Evolutionary conservation across 2,113 vertebrate genomes (phyloP), one percentile per base, ranked within the genome.

Genomic region (Chaetodon auriga): DNA sequence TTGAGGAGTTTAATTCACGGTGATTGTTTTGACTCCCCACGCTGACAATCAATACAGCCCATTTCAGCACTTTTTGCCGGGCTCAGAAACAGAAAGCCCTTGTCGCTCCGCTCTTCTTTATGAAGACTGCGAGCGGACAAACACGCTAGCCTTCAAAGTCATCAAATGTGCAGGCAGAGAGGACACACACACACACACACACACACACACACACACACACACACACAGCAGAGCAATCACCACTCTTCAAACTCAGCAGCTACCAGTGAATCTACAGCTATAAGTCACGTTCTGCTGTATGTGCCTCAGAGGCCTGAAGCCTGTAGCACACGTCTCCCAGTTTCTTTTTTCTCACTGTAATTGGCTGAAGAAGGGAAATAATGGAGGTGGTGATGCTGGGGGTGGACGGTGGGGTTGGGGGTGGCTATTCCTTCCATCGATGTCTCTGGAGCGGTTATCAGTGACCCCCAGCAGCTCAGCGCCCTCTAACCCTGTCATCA

Each of bases 1-100:
- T 93, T 93, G 91, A 91, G 84, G 83, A 91, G 88, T 94, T 93
- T 93, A 93, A 94, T 92, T 94, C 90, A 90, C 89, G 86, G 84
- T 92, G 92, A 93, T 94, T 94, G 92, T 94, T 91, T 88, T 87
- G 90, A 91, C 83, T 88, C 81, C 76, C 87, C 82, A 83, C 57
- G 54, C 89, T 38, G 80, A 48, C 88, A 80, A 95, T 94, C 93
- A 90, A 93, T 94, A 93, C 70, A 54, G 80, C 74, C 85, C 76
- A 71, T 93, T 93, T 91, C 92, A 92, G 90, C 92, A 90, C 83
- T 90, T 92, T 91, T 83, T 7, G 21, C 77, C 68, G 0, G 30
- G 68, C 85, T 81, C 69, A n/a, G 61, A 81, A 68, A 74, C 57
- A 70, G 78, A 79, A 84, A 90, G 80, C 82, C 60, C 82, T 88